These are phyloP conservation scores for Porites cylindrica DNA, from an alignment of 92 coral and sea anemone species.

Conservation along the genomic window DNA sequence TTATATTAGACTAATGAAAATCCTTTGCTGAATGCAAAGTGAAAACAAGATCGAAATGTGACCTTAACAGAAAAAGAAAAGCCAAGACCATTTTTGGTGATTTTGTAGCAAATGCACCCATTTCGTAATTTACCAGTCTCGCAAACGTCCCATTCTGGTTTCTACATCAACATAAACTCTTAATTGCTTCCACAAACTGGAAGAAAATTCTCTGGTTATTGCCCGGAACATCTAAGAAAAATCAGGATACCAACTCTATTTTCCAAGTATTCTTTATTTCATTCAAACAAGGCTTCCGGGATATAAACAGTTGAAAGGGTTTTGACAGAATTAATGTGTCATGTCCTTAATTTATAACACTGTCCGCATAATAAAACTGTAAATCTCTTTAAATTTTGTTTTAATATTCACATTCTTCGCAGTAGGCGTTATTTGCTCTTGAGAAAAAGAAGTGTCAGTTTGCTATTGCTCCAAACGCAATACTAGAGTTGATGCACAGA, in stretches of 20 bases:
- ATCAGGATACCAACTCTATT: slow-evolving; percentile 15
- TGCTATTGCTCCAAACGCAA: not conserved
- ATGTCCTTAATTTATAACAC: slow-evolving; percentile 57
- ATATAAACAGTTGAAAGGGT: slow-evolving; percentile 32
- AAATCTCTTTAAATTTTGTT: slow-evolving; percentile 37
- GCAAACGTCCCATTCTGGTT: slow-evolving; percentile 27
- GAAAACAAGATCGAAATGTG: slow-evolving; percentile 79
- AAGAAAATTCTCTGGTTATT: slow-evolving; percentile 35
- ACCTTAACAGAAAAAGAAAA: slow-evolving; percentile 45
- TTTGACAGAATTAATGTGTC: slow-evolving; percentile 34
- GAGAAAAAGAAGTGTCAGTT: slow-evolving; percentile 35
- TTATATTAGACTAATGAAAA: slow-evolving; percentile 94
- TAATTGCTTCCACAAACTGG: slow-evolving; percentile 66
- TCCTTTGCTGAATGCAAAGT: slow-evolving; percentile 66
- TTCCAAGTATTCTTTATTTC: slow-evolving; percentile 16
- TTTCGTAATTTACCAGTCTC: slow-evolving; percentile 31
- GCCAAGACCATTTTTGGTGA: slow-evolving; percentile 50
- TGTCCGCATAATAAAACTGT: slow-evolving; percentile 40
- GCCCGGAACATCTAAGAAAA: slow-evolving; percentile 20
- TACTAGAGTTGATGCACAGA: not conserved
- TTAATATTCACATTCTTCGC: slow-evolving; percentile 32
- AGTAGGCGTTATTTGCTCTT: slow-evolving; percentile 21
- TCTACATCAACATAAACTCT: slow-evolving; percentile 41
- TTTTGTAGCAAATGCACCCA: slow-evolving; percentile 40
- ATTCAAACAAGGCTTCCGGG: slow-evolving; percentile 37